These are phyloP conservation scores for Drosophila emarginata DNA, from an alignment of 2,888 invertebrate species.

Conservation along the genomic window DNA sequence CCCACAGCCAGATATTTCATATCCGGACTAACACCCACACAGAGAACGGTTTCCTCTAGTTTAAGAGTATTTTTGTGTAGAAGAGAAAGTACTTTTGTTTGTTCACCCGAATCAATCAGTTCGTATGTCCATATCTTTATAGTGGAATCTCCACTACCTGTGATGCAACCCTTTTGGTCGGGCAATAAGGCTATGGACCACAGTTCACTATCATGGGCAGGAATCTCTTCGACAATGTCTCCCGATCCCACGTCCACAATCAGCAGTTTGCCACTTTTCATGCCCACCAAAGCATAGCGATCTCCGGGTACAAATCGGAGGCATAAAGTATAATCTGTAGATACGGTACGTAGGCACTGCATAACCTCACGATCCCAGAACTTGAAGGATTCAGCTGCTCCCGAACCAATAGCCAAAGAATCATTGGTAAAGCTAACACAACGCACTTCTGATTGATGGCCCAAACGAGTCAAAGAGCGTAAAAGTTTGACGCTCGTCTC, in stretches of 20 bases:
- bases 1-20: conserved; percentile 94
- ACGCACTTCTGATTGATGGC: conserved; percentile 95
- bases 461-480: conserved; percentile 87
- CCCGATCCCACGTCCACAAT: conserved; percentile 93
- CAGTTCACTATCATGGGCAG: conserved; percentile 91
- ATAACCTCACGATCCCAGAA: conserved; percentile 93
- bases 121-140: conserved; percentile 98
- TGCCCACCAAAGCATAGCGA: conserved; percentile 93
- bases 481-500: conserved; percentile 82
- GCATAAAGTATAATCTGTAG: conserved; percentile 86
- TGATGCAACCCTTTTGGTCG: conserved; percentile 91
- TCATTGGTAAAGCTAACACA: conserved; percentile 95
- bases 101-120: conserved; percentile 86
- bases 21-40: conserved; percentile 92
- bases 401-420: conserved; percentile 92
- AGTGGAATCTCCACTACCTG: conserved; percentile 94
- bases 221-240: conserved; percentile 90
- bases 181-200: conserved; percentile 91
- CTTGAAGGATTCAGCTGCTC: conserved; percentile 93
- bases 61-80: conserved; percentile 92
- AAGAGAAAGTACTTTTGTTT: conserved; percentile 87
- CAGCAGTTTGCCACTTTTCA: conserved; percentile 91
- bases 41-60: conserved; percentile 93
- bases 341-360: conserved; percentile 88
- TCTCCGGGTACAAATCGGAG: conserved; percentile 93